phyloP scores from a whole-genome alignment of 2,797 vertebrate genomes.

The Prunella strophiata region DNA sequence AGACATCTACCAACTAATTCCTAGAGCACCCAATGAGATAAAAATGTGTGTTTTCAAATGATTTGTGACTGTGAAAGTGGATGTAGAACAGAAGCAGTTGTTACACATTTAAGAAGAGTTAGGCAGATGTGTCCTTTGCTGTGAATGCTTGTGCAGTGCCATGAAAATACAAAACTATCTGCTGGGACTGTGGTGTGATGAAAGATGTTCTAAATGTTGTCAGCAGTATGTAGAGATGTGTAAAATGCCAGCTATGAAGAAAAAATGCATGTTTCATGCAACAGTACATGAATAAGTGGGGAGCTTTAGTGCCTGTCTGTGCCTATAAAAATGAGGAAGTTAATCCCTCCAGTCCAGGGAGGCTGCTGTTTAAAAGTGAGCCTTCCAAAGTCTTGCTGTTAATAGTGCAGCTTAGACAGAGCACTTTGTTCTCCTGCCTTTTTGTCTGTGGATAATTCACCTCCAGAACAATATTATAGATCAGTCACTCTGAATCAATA shows the following conservation, averaged over 20 bases:
- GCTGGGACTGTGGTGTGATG: not conserved
- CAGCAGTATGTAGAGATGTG: not conserved
- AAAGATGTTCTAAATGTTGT: not conserved
- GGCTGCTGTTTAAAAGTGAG: not conserved
- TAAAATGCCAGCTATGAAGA: not conserved
- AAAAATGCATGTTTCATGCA: not conserved
- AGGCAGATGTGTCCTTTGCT: not conserved
- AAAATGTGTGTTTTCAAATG: not conserved
- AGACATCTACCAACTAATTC: not conserved
- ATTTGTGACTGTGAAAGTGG: not conserved
- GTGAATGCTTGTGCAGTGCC: not conserved
- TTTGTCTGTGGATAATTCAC: slow-evolving; percentile 50
- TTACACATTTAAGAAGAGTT: not conserved
- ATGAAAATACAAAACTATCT: not conserved
- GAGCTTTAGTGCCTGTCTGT: not conserved
- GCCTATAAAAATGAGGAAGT: not conserved
- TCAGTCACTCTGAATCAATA: slow-evolving; percentile 58
- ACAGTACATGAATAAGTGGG: not conserved
- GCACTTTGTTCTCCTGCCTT: slow-evolving; percentile 21
- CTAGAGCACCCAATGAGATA: not conserved
- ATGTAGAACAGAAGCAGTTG: not conserved
- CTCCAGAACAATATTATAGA: slow-evolving; percentile 45
- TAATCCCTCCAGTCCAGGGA: not conserved
- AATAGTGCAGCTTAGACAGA: slow-evolving; percentile 1
- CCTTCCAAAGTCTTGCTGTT: not conserved